Conservation (phyloP, 1,140 invertebrate genomes). For the Drosophila pallidifrons region DNA sequence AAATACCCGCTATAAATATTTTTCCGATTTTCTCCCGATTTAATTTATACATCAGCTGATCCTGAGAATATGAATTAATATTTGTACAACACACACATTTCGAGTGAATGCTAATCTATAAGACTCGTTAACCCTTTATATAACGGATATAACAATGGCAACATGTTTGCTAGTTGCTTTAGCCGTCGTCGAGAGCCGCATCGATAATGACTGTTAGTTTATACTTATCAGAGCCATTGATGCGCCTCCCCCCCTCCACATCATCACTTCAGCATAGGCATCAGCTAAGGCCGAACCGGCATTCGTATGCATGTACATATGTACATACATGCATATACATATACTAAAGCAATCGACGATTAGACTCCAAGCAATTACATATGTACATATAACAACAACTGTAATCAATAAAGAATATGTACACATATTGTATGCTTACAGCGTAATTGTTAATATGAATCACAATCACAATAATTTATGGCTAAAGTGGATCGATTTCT, state of each 20-base stretch:
- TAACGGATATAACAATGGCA: slow-evolving; percentile 15
- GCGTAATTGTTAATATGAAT: slow-evolving; percentile 25
- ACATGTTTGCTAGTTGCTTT: slow-evolving; percentile 38
- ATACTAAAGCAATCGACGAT: slow-evolving; percentile 26
- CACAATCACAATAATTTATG: slow-evolving; percentile 6
- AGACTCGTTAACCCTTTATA: too few relatives aligned
- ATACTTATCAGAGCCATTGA: slow-evolving; percentile 39
- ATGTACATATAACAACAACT: not conserved
- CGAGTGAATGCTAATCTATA: too few relatives aligned
- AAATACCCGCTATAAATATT: too few relatives aligned
- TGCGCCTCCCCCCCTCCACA: not conserved
- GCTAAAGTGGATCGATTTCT: slow-evolving; percentile 4
- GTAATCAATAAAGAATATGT: slow-evolving; percentile 35
- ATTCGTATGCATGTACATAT: not conserved
- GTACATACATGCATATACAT: too few relatives aligned
- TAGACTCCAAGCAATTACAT: slow-evolving; percentile 1
- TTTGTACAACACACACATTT: too few relatives aligned
- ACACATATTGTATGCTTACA: not conserved
- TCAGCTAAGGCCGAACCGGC: slow-evolving; percentile 21
- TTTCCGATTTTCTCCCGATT: too few relatives aligned
- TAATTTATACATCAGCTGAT: too few relatives aligned
- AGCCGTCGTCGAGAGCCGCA: slow-evolving; percentile 30
- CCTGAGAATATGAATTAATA: too few relatives aligned
- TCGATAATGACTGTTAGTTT: slow-evolving; percentile 48
- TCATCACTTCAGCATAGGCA: not conserved